A percentile compares a stretch with the other conserved stretches of the same genome.
Evolutionary conservation across 2,888 invertebrate genomes (phyloP).

Genomic region (Aphodius granarius): DNA sequence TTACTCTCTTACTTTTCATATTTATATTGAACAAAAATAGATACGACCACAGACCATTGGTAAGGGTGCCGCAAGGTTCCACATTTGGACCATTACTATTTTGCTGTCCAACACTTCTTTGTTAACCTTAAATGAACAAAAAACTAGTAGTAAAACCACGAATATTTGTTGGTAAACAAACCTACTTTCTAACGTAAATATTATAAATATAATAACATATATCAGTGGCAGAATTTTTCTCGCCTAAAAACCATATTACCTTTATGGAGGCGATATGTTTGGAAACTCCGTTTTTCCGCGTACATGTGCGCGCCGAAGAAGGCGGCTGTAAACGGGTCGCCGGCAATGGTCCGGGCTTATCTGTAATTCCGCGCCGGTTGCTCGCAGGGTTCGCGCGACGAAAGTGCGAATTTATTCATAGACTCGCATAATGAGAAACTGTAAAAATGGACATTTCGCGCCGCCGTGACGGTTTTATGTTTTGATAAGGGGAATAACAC

Average conservation of each 20-base stretch:
- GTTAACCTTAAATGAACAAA: no score
- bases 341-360: slow-evolving; percentile 45
- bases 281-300: neutral
- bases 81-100: neutral
- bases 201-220: no score
- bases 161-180: neutral
- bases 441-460: slow-evolving; percentile 59
- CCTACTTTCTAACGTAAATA: no score
- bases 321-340: neutral
- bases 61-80: neutral
- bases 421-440: slow-evolving; percentile 59
- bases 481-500: slow-evolving; percentile 57
- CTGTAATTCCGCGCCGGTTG: slow-evolving; percentile 52
- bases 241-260: neutral
- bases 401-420: slow-evolving; percentile 60
- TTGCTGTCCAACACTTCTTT: no score
- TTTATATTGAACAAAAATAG: no score
- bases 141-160: neutral
- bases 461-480: slow-evolving; percentile 55
- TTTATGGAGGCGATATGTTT: neutral
- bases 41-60: no score
- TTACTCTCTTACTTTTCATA: no score
- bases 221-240: no score
- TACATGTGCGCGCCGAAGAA: neutral
- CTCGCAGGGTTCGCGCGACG: slow-evolving; percentile 48